phyloP scores from a whole-genome alignment of 2,797 vertebrate species.

The Iguana delicatissima region DNA sequence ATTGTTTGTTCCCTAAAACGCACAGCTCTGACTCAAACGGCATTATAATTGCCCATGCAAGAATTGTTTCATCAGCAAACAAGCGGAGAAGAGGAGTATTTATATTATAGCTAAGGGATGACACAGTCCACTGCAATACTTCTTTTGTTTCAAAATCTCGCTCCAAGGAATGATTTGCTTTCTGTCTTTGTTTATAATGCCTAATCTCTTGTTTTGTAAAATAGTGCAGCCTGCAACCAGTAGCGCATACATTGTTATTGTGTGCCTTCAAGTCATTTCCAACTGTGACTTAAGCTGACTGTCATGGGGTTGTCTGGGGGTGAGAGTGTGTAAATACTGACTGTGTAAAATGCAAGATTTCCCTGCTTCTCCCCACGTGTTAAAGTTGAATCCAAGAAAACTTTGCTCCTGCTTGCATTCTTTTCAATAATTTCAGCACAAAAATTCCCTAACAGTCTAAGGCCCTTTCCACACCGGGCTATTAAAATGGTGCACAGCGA shows the following conservation, averaged over 20 bases:
- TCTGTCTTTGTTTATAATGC: not conserved
- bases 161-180: not conserved
- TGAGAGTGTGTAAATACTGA: too few species aligned
- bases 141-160: not conserved
- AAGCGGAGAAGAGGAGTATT: not conserved
- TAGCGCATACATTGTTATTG: not conserved
- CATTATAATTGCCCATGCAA: not conserved
- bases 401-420: not conserved
- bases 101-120: not conserved
- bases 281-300: too few species aligned
- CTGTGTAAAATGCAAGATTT: not conserved
- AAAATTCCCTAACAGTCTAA: not conserved
- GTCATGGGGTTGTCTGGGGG: too few species aligned
- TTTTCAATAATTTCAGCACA: not conserved
- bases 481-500: too few species aligned
- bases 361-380: too few species aligned
- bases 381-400: not conserved
- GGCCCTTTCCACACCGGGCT: too few species aligned
- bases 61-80: not conserved
- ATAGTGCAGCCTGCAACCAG: not conserved
- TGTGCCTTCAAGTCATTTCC: too few species aligned
- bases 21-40: not conserved
- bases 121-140: not conserved
- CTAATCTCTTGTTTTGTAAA: not conserved
- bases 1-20: not conserved